phyloP scores from a whole-genome alignment of 2,888 invertebrate species.

The Macrophya annulata region DNA sequence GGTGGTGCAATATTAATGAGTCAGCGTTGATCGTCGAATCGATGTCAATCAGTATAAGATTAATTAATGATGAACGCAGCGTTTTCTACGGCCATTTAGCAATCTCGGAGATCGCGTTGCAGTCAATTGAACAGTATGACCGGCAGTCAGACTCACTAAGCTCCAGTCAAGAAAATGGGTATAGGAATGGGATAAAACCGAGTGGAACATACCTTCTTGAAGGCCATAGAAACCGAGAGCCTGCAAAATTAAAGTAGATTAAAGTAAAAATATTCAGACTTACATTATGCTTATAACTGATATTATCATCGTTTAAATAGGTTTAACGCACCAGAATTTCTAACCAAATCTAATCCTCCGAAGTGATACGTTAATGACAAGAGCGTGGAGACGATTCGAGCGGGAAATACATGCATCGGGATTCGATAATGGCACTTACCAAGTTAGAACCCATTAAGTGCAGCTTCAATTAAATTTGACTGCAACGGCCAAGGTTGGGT shows the following conservation, averaged over 20 bases:
- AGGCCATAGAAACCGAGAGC: neutral
- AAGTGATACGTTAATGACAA: slow-evolving; percentile 15
- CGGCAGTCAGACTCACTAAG: slow-evolving; percentile 30
- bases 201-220: neutral
- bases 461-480: slow-evolving; percentile 9
- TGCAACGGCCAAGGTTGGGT: neutral
- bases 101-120: slow-evolving; percentile 35
- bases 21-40: neutral
- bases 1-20: slow-evolving; percentile 26
- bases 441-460: slow-evolving; percentile 13
- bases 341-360: neutral
- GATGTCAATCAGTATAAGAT: slow-evolving; percentile 34
- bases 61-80: slow-evolving; percentile 37
- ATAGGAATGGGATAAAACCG: neutral
- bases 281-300: neutral
- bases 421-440: slow-evolving; percentile 8
- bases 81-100: slow-evolving; percentile 35
- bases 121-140: slow-evolving; percentile 44
- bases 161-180: neutral
- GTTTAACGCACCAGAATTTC: neutral
- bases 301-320: neutral
- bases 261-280: slow-evolving; percentile 21
- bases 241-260: slow-evolving; percentile 29
- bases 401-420: slow-evolving; percentile 2
- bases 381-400: neutral